A percentile compares a stretch with the other conserved stretches of the same genome.
These are phyloP conservation scores for Tetragonula carbonaria DNA, from an alignment of 2,888 invertebrate genomes.

Conservation along the genomic window DNA sequence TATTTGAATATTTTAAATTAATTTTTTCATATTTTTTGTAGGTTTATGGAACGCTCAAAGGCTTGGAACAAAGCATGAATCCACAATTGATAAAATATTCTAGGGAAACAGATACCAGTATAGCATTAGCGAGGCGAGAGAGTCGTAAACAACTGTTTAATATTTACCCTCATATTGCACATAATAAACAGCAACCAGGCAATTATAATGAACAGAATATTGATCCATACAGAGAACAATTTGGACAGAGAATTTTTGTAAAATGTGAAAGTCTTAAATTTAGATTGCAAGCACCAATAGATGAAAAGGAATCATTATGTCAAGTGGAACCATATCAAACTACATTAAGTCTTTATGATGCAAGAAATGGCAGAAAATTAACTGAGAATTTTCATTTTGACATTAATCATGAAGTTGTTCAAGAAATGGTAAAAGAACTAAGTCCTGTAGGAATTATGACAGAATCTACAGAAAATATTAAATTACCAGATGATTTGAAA, in stretches of 20 bases:
- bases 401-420: slow-evolving; percentile 91
- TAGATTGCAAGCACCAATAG: slow-evolving; percentile 92
- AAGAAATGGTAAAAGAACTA: slow-evolving; percentile 86
- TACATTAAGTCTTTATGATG: slow-evolving; percentile 95
- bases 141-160: slow-evolving; percentile 92
- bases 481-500: slow-evolving; percentile 88
- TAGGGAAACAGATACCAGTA: slow-evolving; percentile 94
- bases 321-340: slow-evolving; percentile 98
- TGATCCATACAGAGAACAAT: slow-evolving; percentile 94
- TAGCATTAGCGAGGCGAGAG: slow-evolving; percentile 92
- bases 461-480: slow-evolving; percentile 85
- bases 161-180: slow-evolving; percentile 87
- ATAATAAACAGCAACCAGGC: slow-evolving; percentile 73
- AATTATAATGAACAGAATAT: slow-evolving; percentile 85
- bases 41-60: slow-evolving; percentile 93
- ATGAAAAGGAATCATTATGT: slow-evolving; percentile 90
- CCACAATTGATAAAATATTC: slow-evolving; percentile 96
- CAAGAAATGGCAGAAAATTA: slow-evolving; percentile 93
- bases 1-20: background rate
- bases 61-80: slow-evolving; percentile 96
- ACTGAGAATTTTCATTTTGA: slow-evolving; percentile 97
- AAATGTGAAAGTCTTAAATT: slow-evolving; percentile 94
- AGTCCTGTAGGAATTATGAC: slow-evolving; percentile 85
- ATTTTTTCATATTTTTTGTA: slow-evolving; percentile 43
- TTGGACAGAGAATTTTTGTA: slow-evolving; percentile 93